Percentiles rank a stretch among this genome's conserved stretches.
These are phyloP conservation scores for Penaeus japonicus DNA, from an alignment of 1,140 invertebrate species.

Conservation along the genomic window DNA sequence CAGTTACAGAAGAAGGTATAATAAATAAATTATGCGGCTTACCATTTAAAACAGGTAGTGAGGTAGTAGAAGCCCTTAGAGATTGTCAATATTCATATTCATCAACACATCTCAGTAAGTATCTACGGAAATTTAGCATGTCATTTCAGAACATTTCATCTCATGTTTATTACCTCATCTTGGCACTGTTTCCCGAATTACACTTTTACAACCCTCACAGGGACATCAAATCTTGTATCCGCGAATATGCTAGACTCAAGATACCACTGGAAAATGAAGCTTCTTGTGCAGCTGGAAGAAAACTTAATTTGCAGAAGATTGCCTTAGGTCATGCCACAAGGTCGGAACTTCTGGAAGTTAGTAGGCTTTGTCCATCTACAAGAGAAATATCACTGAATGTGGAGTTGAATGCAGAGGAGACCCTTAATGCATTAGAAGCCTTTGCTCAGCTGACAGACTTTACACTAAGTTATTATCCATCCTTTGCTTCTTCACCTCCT, in stretches of 20 bases:
- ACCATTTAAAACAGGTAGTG: neutral
- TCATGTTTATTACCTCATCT: slow-evolving; percentile 13
- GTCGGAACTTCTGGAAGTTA: neutral
- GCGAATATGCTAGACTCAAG: neutral
- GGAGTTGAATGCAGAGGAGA: slow-evolving; percentile 3
- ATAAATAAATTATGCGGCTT: slow-evolving; percentile 20
- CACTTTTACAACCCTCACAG: slow-evolving; percentile 27
- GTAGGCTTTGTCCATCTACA: slow-evolving; percentile 12
- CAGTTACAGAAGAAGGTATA: neutral
- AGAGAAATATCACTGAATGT: slow-evolving; percentile 15
- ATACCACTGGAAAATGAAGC: neutral
- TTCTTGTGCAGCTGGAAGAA: neutral
- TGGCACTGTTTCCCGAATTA: neutral
- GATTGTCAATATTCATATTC: neutral
- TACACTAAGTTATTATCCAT: slow-evolving; percentile 31
- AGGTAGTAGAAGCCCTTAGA: neutral
- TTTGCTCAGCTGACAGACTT: slow-evolving; percentile 7
- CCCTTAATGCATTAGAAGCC: neutral
- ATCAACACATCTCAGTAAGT: neutral
- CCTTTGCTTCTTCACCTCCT: slow-evolving; percentile 19
- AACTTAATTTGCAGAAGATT: neutral
- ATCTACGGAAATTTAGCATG: slow-evolving; percentile 13
- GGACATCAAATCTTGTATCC: neutral
- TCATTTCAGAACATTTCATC: neutral
- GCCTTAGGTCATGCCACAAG: neutral